Evolutionary conservation across 2,113 vertebrate genomes (phyloP), one percentile per base, ranked within the genome.

Genomic region (Anguilla japonica): DNA sequence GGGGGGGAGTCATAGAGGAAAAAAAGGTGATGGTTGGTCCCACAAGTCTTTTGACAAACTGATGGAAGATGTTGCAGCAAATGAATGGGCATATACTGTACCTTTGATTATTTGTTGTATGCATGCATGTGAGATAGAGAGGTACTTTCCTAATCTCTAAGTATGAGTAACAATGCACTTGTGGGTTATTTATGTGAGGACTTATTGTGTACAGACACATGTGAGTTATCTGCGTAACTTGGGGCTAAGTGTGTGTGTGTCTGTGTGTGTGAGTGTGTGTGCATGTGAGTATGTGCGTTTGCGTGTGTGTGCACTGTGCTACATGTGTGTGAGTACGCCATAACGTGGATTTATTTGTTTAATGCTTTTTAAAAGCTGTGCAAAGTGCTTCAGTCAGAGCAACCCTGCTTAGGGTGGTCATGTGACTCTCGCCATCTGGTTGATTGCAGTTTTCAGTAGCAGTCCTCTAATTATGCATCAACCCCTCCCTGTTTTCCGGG

Each of bases 211-310:
- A 22, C 40, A 41, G 34, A 81, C 34, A 79, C 20, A 43, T 4
- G 22, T 46, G 43, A 46, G 34, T 34, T 34, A 34, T 34, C 34
- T 34, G 34, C 34, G 34, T 34, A 34, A 34, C 34, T 34, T 34
- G 34, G 34, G 34, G 34, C 34, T 34, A 0, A 34, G 46, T 26
- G 82, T 83, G 43, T 11, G 20, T n/a, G 80, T 40, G 34, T 9
- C 4, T 81, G 80, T 41, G 39, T 81, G 80, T 81, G 80, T 22
- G 6, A 46, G 80, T 34, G 34, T 91, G 83, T 83, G 79, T 85
- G 79, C 82, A 46, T 82, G 79, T 67, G 83, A 85, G 60, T 43
- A n/a, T 80, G 57, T 83, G 40, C 22, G 60, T 41, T 20, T 34
- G 41, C 29, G 22, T 8, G 67, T 82, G 67, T 60, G 83, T 83